A percentile compares a stretch with the other conserved stretches of the same genome.
These are phyloP conservation scores for Latheticus oryzae DNA, from an alignment of 2,888 invertebrate genomes.

Conservation along the genomic window DNA sequence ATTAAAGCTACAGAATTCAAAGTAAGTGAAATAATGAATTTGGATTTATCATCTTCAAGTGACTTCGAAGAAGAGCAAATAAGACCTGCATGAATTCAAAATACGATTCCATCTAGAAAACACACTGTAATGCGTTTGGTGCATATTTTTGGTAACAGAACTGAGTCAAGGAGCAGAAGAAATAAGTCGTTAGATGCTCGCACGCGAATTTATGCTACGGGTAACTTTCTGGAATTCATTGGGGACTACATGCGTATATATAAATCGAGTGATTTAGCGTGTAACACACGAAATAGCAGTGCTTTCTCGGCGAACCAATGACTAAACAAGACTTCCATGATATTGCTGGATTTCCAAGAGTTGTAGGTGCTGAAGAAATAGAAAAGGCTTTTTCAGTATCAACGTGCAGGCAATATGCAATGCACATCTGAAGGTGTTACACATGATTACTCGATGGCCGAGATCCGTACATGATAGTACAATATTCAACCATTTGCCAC, in stretches of 20 bases:
- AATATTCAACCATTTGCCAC: too few species aligned
- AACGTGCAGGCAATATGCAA: conserved; percentile 19
- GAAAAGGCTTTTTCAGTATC: too few species aligned
- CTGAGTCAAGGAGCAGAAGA: too few species aligned
- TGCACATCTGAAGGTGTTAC: conserved; percentile 10
- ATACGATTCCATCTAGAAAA: conserved; percentile 14
- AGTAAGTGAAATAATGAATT: too few species aligned
- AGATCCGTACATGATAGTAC: conserved; percentile 29
- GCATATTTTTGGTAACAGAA: too few species aligned
- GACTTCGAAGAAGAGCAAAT: too few species aligned
- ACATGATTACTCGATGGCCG: conserved; percentile 29
- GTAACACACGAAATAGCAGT: too few species aligned
- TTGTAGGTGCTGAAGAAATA: conserved; percentile 24
- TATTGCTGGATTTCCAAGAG: conserved; percentile 10
- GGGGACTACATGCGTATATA: conserved; percentile 9
- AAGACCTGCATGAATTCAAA: conserved; percentile 19
- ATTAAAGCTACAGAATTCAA: too few species aligned
- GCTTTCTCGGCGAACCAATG: neutral
- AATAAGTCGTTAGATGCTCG: too few species aligned
- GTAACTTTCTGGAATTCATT: too few species aligned
- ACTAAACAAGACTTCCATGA: conserved; percentile 1
- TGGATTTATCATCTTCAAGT: too few species aligned
- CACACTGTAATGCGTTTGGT: conserved; percentile 16
- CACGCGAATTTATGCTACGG: too few species aligned
- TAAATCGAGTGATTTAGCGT: conserved; percentile 7